Conservation (phyloP, 2,113 vertebrate species). For the Phalacrocorax brasilianus region DNA sequence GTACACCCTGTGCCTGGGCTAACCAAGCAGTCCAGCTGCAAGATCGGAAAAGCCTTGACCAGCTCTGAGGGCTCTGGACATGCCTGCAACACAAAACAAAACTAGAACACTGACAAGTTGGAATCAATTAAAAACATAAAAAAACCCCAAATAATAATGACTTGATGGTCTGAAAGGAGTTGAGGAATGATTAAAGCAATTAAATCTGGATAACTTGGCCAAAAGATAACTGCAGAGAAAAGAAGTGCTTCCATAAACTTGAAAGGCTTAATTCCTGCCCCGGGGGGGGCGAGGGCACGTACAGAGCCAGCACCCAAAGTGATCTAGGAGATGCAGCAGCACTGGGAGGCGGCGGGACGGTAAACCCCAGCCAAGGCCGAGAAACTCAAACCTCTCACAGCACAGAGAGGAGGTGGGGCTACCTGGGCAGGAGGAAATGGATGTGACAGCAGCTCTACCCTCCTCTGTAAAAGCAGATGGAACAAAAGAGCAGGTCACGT, state of each 20-base stretch:
- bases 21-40: not conserved
- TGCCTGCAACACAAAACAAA: not conserved
- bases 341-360: not conserved
- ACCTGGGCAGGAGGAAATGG: not conserved
- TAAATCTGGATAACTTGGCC: not conserved
- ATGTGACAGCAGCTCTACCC: not conserved
- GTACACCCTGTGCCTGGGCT: not conserved
- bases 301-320: not conserved
- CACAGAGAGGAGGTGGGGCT: not conserved
- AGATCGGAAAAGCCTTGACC: not conserved
- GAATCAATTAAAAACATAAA: not conserved
- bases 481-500: not conserved
- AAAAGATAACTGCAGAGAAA: not conserved
- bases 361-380: not conserved
- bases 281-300: not conserved
- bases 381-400: not conserved
- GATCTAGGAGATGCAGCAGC: not conserved
- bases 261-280: not conserved
- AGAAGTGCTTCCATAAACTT: not conserved
- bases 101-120: not conserved
- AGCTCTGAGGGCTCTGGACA: not conserved
- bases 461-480: not conserved
- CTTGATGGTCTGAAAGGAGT: constrained; percentile 10
- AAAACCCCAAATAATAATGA: not conserved
- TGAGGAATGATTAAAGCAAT: not conserved